Evolutionary conservation across 2,797 vertebrate species (phyloP).

Genomic region (Graptemys geographica): DNA sequence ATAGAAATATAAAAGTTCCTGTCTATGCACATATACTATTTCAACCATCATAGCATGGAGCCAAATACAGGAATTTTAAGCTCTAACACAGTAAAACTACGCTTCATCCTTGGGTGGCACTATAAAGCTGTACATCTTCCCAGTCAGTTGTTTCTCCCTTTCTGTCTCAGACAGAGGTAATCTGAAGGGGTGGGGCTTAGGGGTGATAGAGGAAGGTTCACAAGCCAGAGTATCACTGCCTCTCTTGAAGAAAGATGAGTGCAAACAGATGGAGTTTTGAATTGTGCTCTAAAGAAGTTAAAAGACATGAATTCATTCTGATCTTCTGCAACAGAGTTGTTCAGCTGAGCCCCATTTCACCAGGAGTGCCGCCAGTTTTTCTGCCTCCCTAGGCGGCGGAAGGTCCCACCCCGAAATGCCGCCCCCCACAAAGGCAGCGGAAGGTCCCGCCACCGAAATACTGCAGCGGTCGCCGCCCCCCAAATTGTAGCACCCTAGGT

Average conservation of each 20-base stretch:
- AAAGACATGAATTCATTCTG: neutral
- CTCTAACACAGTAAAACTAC: neutral
- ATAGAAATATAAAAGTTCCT: neutral
- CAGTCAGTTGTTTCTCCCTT: neutral
- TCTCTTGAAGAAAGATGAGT: neutral
- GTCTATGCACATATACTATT: neutral
- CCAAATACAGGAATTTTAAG: neutral
- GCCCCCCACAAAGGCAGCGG: too few relatives aligned
- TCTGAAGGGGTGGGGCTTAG: neutral
- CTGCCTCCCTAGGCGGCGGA: too few relatives aligned
- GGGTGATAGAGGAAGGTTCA: neutral
- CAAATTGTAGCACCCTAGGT: too few relatives aligned
- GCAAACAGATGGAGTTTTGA: neutral
- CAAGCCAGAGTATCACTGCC: neutral
- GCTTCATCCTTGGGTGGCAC: fast-evolving
- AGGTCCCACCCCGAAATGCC: too few relatives aligned
- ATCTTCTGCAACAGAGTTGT: neutral
- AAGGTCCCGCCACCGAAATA: too few relatives aligned
- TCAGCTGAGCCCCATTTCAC: neutral
- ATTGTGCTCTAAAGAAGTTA: neutral
- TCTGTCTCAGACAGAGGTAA: neutral
- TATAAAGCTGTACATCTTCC: neutral
- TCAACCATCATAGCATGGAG: neutral
- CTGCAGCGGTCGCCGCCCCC: too few relatives aligned
- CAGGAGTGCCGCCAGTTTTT: neutral